Evolutionary conservation across 2,113 vertebrate genomes (phyloP), one percentile per base, ranked within the genome.

Genomic region (Actinemys pallida): DNA sequence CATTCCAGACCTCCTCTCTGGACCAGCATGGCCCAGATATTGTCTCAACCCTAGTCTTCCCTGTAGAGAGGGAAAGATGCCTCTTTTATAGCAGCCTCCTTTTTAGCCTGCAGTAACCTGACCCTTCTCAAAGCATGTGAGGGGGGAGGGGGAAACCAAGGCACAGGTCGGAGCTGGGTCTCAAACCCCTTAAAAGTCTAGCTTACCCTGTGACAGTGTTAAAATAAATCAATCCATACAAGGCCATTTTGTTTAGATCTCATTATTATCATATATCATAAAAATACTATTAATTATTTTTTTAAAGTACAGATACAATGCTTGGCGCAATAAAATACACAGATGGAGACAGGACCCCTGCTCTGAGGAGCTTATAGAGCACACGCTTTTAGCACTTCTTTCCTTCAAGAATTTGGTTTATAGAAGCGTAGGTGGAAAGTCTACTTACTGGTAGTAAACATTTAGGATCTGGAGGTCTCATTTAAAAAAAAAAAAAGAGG

Each of bases 381-480:
- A 31, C 0, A 4, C 53, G 3, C n/a, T 22, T 31, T 11, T 1
- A 76, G 47, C 31, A 4, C 7, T 0, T 4, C 0, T 1, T 2
- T 22, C 10, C 9, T 1, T 11, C 2, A 24, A 8, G 2, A 42
- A 53, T n/a, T 31, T 53, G 17, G 17, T 22, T 52, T 81, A 52
- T n/a, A 52, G 49, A 31, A 27, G 2, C 5, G 50, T 45, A 50
- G 16, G 76, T 31, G 45, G 2, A 16, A 79, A 31, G 47, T 22
- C 35, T 45, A 45, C 29, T 52, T 50, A 50, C 16, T 35, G 78
- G 8, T 17, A 19, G 47, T 12, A 1, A 81, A 69, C 57, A 10
- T 22, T 0, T 31, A 49, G 56, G 75, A n/a, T 54, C 1, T 8
- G 31, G 2, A 10, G 2, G 4, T 11, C 25, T 31, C 39, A n/a